phyloP scores from a whole-genome alignment of 2,113 vertebrate species.

The Strigops habroptila region DNA sequence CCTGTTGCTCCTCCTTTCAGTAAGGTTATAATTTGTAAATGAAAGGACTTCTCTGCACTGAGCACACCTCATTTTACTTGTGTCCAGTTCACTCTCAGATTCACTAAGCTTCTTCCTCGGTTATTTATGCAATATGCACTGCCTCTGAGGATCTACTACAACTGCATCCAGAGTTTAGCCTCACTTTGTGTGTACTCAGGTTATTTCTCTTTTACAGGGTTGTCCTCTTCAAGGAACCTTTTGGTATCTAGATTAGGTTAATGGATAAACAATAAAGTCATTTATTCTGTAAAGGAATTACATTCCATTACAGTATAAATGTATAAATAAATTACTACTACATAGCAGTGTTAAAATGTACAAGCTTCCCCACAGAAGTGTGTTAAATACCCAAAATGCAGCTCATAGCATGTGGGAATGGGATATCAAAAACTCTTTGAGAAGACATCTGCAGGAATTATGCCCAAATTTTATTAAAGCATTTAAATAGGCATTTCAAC shows the following conservation, averaged over 20 bases:
- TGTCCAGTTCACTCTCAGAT: not conserved
- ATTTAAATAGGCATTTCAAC: not conserved
- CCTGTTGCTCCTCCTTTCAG: not conserved
- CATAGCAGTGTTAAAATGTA: not conserved
- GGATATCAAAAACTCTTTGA: not conserved
- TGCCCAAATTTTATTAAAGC: not conserved
- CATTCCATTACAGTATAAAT: too few relatives aligned
- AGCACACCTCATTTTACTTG: not conserved
- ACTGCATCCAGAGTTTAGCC: not conserved
- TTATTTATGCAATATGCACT: not conserved
- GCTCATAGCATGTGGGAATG: not conserved
- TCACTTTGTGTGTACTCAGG: not conserved
- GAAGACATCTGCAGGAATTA: not conserved
- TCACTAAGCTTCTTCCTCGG: not conserved
- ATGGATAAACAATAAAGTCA: not conserved
- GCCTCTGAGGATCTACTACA: not conserved
- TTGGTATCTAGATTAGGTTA: not conserved
- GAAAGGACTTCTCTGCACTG: not conserved
- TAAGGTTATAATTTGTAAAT: not conserved
- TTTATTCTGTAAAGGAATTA: not conserved
- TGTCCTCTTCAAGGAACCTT: not conserved
- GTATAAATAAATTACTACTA: too few relatives aligned
- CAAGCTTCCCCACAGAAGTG: not conserved
- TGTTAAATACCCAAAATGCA: not conserved
- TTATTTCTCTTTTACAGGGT: not conserved